Conservation (phyloP, 2,113 vertebrate species). For the Glaucidium brasilianum region DNA sequence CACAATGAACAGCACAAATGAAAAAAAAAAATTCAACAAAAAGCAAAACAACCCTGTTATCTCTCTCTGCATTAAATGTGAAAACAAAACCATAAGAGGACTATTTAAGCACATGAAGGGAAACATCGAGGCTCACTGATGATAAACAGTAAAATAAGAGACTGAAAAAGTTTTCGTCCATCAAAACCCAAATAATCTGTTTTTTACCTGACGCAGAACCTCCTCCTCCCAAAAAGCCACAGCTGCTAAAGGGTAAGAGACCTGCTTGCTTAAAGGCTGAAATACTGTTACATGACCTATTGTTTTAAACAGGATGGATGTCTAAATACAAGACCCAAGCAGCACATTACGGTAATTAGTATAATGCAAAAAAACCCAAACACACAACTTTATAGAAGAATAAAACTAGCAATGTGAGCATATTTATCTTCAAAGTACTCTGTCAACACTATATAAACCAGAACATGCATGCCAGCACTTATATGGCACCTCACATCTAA, state of each 20-base stretch:
- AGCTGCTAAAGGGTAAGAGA: background rate
- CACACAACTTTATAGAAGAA: background rate
- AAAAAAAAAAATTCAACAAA: background rate
- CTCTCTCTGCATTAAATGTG: background rate
- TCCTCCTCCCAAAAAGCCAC: background rate
- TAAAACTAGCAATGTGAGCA: background rate
- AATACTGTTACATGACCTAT: background rate
- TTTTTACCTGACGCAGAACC: background rate
- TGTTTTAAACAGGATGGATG: background rate
- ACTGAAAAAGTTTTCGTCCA: background rate
- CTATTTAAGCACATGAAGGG: background rate
- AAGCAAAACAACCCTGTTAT: background rate
- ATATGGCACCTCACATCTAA: background rate
- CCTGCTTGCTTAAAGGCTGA: background rate
- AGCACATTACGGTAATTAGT: background rate
- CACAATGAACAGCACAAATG: background rate
- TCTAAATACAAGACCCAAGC: background rate
- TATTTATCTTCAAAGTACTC: background rate
- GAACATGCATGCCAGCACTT: background rate
- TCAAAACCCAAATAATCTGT: background rate
- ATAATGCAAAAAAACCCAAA: background rate
- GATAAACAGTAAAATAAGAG: background rate
- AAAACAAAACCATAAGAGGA: background rate
- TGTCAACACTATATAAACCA: background rate
- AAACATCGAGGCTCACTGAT: accelerated